A percentile compares a stretch with the other conserved stretches of the same genome.
phyloP scores from a whole-genome alignment of 1,140 invertebrate genomes.

The Cherax destructor region DNA sequence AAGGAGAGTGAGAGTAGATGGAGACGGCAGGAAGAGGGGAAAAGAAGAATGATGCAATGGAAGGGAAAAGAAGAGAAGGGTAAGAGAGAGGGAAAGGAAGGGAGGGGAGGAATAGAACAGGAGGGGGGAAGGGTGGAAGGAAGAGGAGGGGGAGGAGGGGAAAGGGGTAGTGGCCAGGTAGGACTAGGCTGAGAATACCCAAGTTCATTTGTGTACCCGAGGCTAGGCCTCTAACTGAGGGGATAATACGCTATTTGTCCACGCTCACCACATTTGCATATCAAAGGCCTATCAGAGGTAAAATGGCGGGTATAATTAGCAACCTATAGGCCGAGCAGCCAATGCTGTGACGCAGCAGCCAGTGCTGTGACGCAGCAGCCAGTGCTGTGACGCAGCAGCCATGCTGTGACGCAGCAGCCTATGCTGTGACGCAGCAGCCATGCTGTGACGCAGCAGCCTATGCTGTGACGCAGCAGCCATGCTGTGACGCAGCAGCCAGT shows the following conservation, averaged over 20 bases:
- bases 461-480: too few relatives aligned
- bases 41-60: too few relatives aligned
- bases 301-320: background rate
- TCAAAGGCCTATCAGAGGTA: background rate
- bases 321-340: background rate
- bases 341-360: too few relatives aligned
- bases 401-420: too few relatives aligned
- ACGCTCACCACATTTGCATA: background rate
- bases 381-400: too few relatives aligned
- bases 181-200: constrained; percentile 1
- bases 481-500: too few relatives aligned
- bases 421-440: too few relatives aligned
- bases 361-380: too few relatives aligned
- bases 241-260: constrained; percentile 1
- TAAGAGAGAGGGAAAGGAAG: background rate
- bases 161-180: background rate
- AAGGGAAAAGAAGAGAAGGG: too few relatives aligned
- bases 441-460: too few relatives aligned
- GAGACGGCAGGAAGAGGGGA: too few relatives aligned
- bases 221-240: background rate
- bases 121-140: background rate
- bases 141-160: background rate
- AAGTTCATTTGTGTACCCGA: background rate
- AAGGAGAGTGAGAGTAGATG: too few relatives aligned
- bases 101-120: background rate